Conservation (phyloP, 2,797 vertebrate species). For the Galago senegalensis region DNA sequence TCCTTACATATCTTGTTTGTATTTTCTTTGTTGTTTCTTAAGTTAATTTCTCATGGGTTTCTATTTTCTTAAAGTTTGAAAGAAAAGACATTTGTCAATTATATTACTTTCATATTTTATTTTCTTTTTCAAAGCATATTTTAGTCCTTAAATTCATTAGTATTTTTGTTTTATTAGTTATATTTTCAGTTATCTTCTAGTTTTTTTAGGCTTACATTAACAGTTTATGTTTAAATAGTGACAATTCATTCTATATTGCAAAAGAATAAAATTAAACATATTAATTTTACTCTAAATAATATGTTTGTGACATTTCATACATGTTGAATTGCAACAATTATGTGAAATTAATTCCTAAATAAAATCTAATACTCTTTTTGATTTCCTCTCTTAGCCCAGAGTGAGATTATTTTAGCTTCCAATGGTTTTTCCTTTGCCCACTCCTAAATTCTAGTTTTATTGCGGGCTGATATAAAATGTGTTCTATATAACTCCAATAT, state of each 20-base stretch:
- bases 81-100: background rate
- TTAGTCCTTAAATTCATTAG: background rate
- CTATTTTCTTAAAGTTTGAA: background rate
- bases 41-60: background rate
- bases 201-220: background rate
- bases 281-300: constrained; percentile 7
- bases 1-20: background rate
- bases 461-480: background rate
- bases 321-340: background rate
- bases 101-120: background rate
- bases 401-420: background rate
- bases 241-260: background rate
- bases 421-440: background rate
- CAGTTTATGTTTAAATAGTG: background rate
- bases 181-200: background rate
- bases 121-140: background rate
- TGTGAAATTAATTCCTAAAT: background rate
- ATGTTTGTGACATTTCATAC: background rate
- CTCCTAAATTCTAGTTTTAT: background rate
- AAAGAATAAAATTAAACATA: background rate
- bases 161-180: background rate
- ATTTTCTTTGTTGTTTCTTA: background rate
- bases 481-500: background rate
- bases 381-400: background rate
- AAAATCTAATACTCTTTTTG: background rate